Evolutionary conservation across 2,888 invertebrate species (phyloP).

Genomic region (Taenaris catops): DNA sequence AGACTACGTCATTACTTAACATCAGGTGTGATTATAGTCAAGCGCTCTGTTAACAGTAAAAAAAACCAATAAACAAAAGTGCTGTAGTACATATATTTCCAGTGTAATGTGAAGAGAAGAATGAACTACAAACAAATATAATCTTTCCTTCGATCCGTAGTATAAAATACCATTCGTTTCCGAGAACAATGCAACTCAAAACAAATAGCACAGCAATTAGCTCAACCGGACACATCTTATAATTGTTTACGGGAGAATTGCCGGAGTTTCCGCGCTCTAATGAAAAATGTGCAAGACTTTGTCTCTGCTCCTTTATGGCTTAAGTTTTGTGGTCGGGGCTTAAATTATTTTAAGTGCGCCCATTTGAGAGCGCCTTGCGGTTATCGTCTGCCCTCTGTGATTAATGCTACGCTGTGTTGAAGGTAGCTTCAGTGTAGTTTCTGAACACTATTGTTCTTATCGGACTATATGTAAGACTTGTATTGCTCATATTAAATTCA

Average conservation of each 20-base stretch:
- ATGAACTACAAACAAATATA: no score
- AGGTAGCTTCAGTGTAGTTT: slow-evolving; percentile 14
- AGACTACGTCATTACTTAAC: no score
- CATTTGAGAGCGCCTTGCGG: slow-evolving; percentile 61
- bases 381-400: slow-evolving; percentile 57
- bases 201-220: slow-evolving; percentile 41
- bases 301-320: slow-evolving; percentile 63
- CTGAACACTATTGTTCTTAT: slow-evolving; percentile 17
- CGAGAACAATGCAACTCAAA: slow-evolving; percentile 17
- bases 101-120: no score
- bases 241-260: slow-evolving; percentile 62
- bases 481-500: no score
- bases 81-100: no score
- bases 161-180: no score
- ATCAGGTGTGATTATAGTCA: no score
- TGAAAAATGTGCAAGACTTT: slow-evolving; percentile 71
- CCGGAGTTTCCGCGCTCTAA: slow-evolving; percentile 45
- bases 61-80: no score
- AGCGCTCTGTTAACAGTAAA: no score
- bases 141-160: no score
- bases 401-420: slow-evolving; percentile 41
- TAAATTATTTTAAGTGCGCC: slow-evolving; percentile 71
- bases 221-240: slow-evolving; percentile 50
- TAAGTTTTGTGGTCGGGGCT: slow-evolving; percentile 54
- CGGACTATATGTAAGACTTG: no score